These are phyloP conservation scores for Campoplex capitator DNA, from an alignment of 2,888 invertebrate species.

Conservation along the genomic window DNA sequence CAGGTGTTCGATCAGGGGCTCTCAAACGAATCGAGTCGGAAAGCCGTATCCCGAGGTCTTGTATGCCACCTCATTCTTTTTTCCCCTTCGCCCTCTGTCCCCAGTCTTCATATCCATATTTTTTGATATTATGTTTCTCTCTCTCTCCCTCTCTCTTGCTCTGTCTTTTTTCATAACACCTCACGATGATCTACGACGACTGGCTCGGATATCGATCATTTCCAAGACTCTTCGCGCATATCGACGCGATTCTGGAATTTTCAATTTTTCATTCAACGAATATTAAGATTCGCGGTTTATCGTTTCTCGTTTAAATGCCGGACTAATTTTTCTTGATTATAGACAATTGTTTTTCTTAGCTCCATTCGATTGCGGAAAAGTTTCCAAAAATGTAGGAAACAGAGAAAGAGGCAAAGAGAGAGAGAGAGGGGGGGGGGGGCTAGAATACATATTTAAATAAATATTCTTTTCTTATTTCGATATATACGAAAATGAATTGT, in stretches of 20 bases:
- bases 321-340: background rate
- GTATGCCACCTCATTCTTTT: constrained; percentile 8
- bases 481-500: background rate
- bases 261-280: constrained; percentile 19
- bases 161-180: constrained; percentile 23
- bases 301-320: constrained; percentile 12
- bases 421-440: background rate
- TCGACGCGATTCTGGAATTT: constrained; percentile 12
- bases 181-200: constrained; percentile 66
- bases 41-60: background rate
- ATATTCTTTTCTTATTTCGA: background rate
- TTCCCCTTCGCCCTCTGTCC: background rate
- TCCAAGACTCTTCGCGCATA: constrained; percentile 5
- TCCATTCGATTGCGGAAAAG: background rate
- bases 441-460: background rate
- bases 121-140: constrained; percentile 2
- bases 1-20: constrained; percentile 83
- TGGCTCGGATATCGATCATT: constrained; percentile 62
- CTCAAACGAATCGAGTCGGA: constrained; percentile 73
- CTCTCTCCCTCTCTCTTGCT: background rate
- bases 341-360: background rate
- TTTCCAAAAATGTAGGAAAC: background rate
- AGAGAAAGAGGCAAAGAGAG: background rate
- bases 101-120: background rate
- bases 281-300: constrained; percentile 43